Conservation (phyloP, 2,113 vertebrate genomes). For the Camarhynchus parvulus region DNA sequence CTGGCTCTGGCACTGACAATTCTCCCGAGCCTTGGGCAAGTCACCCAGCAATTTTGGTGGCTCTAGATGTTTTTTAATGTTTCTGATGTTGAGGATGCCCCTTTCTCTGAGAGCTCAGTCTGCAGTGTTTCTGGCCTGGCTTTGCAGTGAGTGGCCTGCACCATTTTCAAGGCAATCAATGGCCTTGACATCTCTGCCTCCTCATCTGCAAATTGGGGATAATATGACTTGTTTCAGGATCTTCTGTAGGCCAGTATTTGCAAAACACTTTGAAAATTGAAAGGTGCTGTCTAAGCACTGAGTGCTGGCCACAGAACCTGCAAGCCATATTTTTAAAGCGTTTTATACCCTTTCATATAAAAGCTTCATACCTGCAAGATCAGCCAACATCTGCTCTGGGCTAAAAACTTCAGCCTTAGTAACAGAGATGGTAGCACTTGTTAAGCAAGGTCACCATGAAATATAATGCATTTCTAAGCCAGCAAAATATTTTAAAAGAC, state of each 20-base stretch:
- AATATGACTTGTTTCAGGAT: neutral
- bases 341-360: slow-evolving; percentile 58
- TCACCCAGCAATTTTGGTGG: neutral
- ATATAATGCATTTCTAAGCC: slow-evolving; percentile 21
- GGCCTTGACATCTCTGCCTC: neutral
- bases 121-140: neutral
- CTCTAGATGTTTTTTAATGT: neutral
- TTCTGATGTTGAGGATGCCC: neutral
- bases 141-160: neutral
- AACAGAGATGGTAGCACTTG: slow-evolving; percentile 2
- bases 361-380: slow-evolving; percentile 57
- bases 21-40: neutral
- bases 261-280: slow-evolving; percentile 16
- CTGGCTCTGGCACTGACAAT: neutral
- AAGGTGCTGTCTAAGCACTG: slow-evolving; percentile 40
- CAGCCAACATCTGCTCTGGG: slow-evolving; percentile 44
- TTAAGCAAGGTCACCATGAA: slow-evolving; percentile 50
- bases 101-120: neutral
- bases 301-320: neutral
- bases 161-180: neutral
- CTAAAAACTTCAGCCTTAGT: slow-evolving; percentile 28
- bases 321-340: slow-evolving; percentile 12
- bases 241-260: neutral
- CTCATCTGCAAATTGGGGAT: neutral
- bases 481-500: slow-evolving; percentile 55